Percentiles rank a stretch among this genome's conserved stretches.
Evolutionary conservation across 2,888 invertebrate species (phyloP).

Genomic region (Sceliomorpha sp.): DNA sequence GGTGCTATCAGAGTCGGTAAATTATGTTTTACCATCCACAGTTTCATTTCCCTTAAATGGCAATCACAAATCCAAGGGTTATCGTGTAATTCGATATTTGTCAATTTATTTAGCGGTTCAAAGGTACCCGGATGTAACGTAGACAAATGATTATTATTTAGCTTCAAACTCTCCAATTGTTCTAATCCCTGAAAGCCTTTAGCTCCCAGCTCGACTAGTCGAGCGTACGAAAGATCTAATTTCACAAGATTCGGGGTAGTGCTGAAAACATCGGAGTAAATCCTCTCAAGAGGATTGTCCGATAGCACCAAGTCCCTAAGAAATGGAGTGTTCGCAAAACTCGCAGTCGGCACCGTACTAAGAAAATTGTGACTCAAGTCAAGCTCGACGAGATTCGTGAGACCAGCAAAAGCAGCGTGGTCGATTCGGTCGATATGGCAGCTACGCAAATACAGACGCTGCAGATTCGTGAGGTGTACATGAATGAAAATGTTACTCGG

Average conservation of each 20-base stretch:
- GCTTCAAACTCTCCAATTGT: slow-evolving; percentile 88
- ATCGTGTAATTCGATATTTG: slow-evolving; percentile 91
- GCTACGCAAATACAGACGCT: slow-evolving; percentile 90
- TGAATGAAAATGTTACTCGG: slow-evolving; percentile 91
- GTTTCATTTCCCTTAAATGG: slow-evolving; percentile 88
- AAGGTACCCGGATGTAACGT: slow-evolving; percentile 88
- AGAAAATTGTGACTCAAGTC: slow-evolving; percentile 93
- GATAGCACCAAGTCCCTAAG: slow-evolving; percentile 90
- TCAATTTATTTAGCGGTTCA: slow-evolving; percentile 87
- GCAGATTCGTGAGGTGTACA: slow-evolving; percentile 91
- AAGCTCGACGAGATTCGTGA: slow-evolving; percentile 94
- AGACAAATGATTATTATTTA: slow-evolving; percentile 90
- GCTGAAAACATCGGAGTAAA: slow-evolving; percentile 88
- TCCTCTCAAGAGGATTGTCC: slow-evolving; percentile 90
- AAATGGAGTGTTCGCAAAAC: slow-evolving; percentile 90
- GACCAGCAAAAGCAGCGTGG: slow-evolving; percentile 90
- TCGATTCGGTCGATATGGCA: slow-evolving; percentile 94
- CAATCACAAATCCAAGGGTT: slow-evolving; percentile 96
- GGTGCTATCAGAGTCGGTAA: slow-evolving; percentile 90
- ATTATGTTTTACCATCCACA: slow-evolving; percentile 90
- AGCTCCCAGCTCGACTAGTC: slow-evolving; percentile 88
- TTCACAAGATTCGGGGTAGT: slow-evolving; percentile 89
- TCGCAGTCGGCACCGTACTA: slow-evolving; percentile 89
- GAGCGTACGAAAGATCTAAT: slow-evolving; percentile 91
- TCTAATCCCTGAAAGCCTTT: slow-evolving; percentile 89